These are phyloP conservation scores for Dorcus hopei DNA, from an alignment of 2,888 invertebrate species.

Conservation along the genomic window DNA sequence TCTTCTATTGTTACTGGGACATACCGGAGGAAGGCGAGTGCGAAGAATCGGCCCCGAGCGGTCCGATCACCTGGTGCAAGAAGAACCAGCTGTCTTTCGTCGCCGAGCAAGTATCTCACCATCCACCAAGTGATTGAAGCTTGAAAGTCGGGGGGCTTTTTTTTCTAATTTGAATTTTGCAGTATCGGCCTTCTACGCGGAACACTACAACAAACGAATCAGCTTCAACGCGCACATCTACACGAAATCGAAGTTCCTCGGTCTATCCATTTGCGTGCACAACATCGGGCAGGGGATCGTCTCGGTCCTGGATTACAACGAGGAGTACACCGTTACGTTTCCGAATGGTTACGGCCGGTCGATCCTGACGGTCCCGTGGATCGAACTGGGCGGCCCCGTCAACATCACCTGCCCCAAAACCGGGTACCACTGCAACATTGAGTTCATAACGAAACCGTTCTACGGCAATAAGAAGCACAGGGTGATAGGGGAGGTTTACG, in stretches of 20 bases:
- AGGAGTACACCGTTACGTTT: constrained; percentile 94
- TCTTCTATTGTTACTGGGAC: constrained; percentile 87
- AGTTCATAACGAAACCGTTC: constrained; percentile 97
- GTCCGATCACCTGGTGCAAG: constrained; percentile 89
- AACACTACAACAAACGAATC: constrained; percentile 86
- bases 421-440: constrained; percentile 87
- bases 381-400: constrained; percentile 93
- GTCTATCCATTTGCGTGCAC: constrained; percentile 95
- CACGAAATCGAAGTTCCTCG: constrained; percentile 99
- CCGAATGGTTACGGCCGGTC: constrained; percentile 99
- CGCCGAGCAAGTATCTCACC: constrained; percentile 98
- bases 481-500: constrained; percentile 77
- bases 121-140: constrained; percentile 79
- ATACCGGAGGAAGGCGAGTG: constrained; percentile 44
- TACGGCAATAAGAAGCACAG: constrained; percentile 95
- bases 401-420: constrained; percentile 89
- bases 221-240: constrained; percentile 95
- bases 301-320: constrained; percentile 83
- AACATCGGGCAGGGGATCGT: constrained; percentile 94
- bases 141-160: constrained; percentile 12
- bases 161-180: constrained; percentile 19
- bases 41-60: constrained; percentile 54
- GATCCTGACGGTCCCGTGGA: constrained; percentile 97
- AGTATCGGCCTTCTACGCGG: constrained; percentile 99
- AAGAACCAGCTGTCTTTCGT: constrained; percentile 88